Evolutionary conservation across 2,888 invertebrate genomes (phyloP).

Genomic region (Petrophora chlorosata): DNA sequence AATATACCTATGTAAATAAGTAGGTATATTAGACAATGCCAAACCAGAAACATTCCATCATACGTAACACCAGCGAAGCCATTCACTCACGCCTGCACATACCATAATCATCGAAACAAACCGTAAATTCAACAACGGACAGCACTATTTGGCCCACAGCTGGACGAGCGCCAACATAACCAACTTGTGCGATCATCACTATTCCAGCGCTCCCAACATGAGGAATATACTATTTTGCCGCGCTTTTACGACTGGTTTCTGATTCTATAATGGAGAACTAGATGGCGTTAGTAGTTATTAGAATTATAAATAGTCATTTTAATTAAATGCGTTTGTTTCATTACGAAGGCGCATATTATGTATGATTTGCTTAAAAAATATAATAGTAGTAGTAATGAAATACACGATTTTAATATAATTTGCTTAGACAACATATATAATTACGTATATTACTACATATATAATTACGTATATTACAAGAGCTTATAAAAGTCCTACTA

Average conservation of each 20-base stretch:
- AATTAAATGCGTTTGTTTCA: too few relatives aligned
- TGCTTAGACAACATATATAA: too few relatives aligned
- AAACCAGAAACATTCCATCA: background rate
- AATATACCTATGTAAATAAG: too few relatives aligned
- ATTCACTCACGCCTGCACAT: conserved; percentile 26
- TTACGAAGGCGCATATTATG: too few relatives aligned
- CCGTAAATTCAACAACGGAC: conserved; percentile 21
- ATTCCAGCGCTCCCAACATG: conserved; percentile 29
- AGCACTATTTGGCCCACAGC: conserved; percentile 16
- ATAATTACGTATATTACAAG: too few relatives aligned
- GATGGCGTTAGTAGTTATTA: conserved; percentile 26
- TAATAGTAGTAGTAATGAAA: too few relatives aligned
- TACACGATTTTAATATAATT: too few relatives aligned
- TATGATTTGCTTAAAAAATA: too few relatives aligned
- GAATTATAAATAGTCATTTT: background rate
- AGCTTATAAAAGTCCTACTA: too few relatives aligned
- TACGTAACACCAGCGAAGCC: conserved; percentile 1
- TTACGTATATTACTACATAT: too few relatives aligned
- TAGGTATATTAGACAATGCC: too few relatives aligned
- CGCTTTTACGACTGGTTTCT: conserved; percentile 10
- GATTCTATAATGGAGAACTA: conserved; percentile 16
- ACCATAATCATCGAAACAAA: conserved; percentile 21
- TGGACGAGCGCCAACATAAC: conserved; percentile 33
- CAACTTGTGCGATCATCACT: conserved; percentile 27
- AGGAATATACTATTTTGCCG: conserved; percentile 25